phyloP scores from a whole-genome alignment of 2,888 invertebrate genomes.

The Iselma pallidipennis region DNA sequence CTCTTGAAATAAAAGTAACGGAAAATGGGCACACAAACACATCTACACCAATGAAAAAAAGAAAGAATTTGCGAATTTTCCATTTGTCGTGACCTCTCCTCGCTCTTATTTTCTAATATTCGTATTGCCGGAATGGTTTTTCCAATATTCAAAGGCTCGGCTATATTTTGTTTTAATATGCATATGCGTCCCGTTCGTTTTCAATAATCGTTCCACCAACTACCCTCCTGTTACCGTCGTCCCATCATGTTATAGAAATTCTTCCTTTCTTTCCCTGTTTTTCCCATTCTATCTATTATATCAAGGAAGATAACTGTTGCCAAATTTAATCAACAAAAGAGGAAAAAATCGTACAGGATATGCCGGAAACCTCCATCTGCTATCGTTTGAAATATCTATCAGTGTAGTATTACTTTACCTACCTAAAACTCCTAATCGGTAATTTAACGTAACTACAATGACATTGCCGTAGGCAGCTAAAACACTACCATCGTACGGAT shows the following conservation, averaged over 20 bases:
- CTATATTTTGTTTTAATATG: conserved; percentile 7
- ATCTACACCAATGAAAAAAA: not conserved
- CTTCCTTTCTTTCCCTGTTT: too few species aligned
- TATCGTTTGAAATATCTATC: not conserved
- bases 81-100: not conserved
- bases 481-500: conserved; percentile 94
- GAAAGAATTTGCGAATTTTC: not conserved
- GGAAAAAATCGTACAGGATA: too few species aligned
- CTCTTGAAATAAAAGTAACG: not conserved
- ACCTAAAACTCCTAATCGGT: conserved; percentile 73
- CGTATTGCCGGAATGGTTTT: not conserved
- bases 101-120: not conserved
- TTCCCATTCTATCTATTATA: not conserved
- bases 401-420: not conserved
- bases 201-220: conserved; percentile 1
- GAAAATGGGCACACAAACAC: not conserved
- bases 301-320: not conserved
- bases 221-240: not conserved
- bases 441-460: conserved; percentile 84
- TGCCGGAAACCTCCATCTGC: not conserved
- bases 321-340: not conserved
- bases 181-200: not conserved
- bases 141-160: conserved; percentile 1
- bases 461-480: conserved; percentile 90
- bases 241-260: too few species aligned